phyloP scores from a whole-genome alignment of 35 echinoderm and acorn worm genomes.

The Amphiura filiformis region DNA sequence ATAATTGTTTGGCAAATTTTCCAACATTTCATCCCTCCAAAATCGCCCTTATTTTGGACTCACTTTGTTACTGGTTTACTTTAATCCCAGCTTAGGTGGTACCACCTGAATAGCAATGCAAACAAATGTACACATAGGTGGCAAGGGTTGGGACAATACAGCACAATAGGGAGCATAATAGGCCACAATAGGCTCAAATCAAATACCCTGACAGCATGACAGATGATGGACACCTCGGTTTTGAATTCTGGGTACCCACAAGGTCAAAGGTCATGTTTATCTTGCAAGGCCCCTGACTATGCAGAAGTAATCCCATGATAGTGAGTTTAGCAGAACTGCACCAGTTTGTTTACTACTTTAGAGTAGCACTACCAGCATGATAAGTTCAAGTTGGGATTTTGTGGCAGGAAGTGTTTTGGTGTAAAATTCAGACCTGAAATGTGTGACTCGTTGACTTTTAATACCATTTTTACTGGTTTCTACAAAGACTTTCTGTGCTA shows the following conservation, averaged over 20 bases:
- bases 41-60: neutral
- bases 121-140: neutral
- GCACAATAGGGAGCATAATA: slow-evolving; percentile 1
- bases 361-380: neutral
- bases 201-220: neutral
- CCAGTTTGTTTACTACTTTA: neutral
- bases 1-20: neutral
- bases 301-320: neutral
- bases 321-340: neutral
- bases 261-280: neutral
- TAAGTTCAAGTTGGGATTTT: neutral
- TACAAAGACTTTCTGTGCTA: too few relatives aligned
- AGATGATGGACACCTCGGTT: neutral
- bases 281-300: neutral
- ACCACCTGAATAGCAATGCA: neutral
- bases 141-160: neutral
- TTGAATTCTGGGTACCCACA: neutral
- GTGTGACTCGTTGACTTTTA: neutral
- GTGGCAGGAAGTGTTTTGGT: neutral
- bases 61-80: neutral
- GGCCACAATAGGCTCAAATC: neutral
- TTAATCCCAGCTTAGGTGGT: too few relatives aligned
- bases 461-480: too few relatives aligned
- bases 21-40: neutral
- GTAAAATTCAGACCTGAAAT: neutral